Evolutionary conservation across 2,888 invertebrate species (phyloP), one percentile per base, ranked within the genome.

Genomic region (Eristalis tenax): DNA sequence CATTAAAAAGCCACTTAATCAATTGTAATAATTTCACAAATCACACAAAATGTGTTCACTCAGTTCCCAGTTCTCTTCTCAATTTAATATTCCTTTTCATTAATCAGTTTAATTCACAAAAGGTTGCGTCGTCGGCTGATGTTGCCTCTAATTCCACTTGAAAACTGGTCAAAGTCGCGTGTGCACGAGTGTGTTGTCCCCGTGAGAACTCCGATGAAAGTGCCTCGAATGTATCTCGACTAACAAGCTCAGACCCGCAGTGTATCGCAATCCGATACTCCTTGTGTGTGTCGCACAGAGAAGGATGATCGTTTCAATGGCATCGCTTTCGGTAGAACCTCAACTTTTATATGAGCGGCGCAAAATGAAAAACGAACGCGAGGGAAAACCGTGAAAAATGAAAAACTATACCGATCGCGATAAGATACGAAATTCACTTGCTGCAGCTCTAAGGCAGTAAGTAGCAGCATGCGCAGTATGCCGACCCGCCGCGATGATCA

Each of bases 331-430:
- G 35, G 75, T 71, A 83, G 83, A 86, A 86, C 78, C 61, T 75
- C 78, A 73, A 86, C 83, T 86, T 86, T 86, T 86, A 86, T 86
- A 86, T 65, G 70, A 77, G 43, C 69, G 28, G 26, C 68, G 43
- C 57, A 59, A 74, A 73, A 56, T 18, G 26, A 38, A 74, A 13
- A 64, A 23, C 64, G 11, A 63, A 32, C 8, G 40, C 63, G 50
- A 50, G 50, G 22, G 8, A 23, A 59, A 59, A 26, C 59, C 13
- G 26, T 59, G 59, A 74, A 32, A 80, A 80, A 59, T 8, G 2
- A 26, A 22, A 69, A 50, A 66, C 68, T 15, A 32, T 68, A 75
- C 28, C 80, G 59, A 64, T n/a, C 65, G 40, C 75, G 85, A 82
- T 81, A 81, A 85, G 81, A 69, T 77, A 70, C 59, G 10, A 70